These are phyloP conservation scores for Psephotus haematonotus DNA, from an alignment of 2,113 vertebrate genomes.

Conservation along the genomic window DNA sequence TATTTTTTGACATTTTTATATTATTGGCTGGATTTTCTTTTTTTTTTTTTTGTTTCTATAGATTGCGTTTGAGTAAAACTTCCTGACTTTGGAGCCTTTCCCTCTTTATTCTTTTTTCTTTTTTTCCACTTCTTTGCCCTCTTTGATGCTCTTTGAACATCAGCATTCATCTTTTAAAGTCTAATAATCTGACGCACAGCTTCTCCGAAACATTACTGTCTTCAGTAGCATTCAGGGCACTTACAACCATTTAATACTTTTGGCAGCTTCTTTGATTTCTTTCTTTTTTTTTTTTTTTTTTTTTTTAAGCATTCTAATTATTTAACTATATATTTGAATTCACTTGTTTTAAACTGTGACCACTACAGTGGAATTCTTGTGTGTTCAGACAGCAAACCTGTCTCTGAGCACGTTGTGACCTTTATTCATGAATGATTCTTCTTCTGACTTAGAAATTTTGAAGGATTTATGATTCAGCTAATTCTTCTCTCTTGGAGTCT, in stretches of 20 bases:
- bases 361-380: not conserved
- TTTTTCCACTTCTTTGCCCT: not conserved
- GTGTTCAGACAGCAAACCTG: not conserved
- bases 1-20: no score
- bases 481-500: not conserved
- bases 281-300: no score
- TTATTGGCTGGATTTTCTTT: no score
- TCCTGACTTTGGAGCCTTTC: not conserved
- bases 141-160: not conserved
- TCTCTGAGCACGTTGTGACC: not conserved
- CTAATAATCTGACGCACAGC: not conserved
- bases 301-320: not conserved
- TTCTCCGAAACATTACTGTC: not conserved
- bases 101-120: not conserved
- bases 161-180: not conserved
- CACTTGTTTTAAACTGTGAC: not conserved
- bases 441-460: not conserved
- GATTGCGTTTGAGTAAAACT: not conserved
- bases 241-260: not conserved
- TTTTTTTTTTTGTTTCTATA: rapidly evolving
- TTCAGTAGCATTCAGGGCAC: not conserved
- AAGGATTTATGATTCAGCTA: not conserved
- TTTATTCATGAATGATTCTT: not conserved
- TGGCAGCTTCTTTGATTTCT: not conserved
- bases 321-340: not conserved